These are phyloP conservation scores for Neogale vison DNA, from an alignment of 2,113 vertebrate genomes.

Conservation along the genomic window DNA sequence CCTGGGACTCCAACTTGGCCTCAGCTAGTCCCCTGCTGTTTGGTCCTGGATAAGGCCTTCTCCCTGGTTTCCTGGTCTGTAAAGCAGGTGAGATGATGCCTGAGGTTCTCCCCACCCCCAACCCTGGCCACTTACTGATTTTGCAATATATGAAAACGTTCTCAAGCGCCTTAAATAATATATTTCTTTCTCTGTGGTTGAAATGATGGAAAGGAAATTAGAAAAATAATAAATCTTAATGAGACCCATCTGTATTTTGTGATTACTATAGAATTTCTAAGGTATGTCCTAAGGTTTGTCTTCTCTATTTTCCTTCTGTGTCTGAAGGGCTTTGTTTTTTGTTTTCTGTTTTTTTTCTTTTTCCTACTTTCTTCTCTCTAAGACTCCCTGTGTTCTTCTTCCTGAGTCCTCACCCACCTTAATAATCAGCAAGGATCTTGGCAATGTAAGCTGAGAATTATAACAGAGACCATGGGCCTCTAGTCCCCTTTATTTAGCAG, in stretches of 20 bases:
- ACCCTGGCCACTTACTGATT: background rate
- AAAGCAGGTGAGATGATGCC: background rate
- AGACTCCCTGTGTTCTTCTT: background rate
- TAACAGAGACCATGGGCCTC: background rate
- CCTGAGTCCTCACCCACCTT: background rate
- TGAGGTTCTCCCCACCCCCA: background rate
- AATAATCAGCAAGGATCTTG: background rate
- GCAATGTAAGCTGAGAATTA: conserved; percentile 27
- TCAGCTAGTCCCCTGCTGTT: background rate
- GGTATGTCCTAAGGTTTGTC: background rate
- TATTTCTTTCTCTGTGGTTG: background rate
- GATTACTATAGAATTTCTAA: background rate
- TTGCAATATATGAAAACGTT: background rate
- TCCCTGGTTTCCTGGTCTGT: background rate
- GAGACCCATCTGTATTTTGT: background rate
- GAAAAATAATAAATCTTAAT: conserved; percentile 18
- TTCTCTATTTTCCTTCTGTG: background rate
- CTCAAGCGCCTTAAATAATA: background rate
- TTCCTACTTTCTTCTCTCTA: background rate
- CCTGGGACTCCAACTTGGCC: background rate
- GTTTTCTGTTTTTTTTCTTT: background rate
- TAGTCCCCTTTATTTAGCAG: conserved; percentile 46
- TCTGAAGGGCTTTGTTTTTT: background rate
- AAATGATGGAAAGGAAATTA: background rate
- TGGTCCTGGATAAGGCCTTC: background rate